A percentile compares a stretch with the other conserved stretches of the same genome.
Conservation (phyloP, 2,797 vertebrate genomes). For the Leucoraja ocellata region DNA sequence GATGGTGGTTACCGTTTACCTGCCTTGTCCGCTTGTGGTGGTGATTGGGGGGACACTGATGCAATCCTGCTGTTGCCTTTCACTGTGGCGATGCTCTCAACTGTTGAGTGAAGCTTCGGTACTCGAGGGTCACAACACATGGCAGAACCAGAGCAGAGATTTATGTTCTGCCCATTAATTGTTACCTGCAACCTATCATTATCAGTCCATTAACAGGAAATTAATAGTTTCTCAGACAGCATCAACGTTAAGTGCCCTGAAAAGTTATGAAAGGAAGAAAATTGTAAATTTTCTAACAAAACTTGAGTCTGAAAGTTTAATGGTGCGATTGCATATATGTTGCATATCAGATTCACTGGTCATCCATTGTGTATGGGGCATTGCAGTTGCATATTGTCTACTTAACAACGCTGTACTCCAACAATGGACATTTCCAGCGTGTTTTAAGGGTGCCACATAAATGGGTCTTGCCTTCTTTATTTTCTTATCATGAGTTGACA, state of each 20-base stretch:
- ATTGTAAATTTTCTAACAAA: not conserved
- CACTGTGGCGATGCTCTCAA: not conserved
- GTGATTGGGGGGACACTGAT: not conserved
- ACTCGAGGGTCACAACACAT: not conserved
- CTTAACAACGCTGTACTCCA: not conserved
- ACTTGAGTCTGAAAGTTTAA: not conserved
- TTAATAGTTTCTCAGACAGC: not conserved
- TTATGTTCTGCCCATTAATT: not conserved
- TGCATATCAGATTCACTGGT: not conserved
- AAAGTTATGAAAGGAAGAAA: conserved; percentile 9
- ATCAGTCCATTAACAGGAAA: not conserved
- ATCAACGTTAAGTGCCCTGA: not conserved
- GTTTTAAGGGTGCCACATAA: not conserved
- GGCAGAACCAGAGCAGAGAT: not conserved
- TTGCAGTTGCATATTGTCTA: not conserved
- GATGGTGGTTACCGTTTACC: not conserved
- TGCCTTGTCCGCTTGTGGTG: not conserved
- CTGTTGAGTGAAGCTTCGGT: no score
- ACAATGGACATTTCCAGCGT: not conserved
- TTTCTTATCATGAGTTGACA: not conserved
- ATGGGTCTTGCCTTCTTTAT: not conserved
- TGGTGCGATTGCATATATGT: not conserved
- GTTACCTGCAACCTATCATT: not conserved
- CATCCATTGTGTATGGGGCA: not conserved
- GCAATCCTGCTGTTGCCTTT: not conserved